These are phyloP conservation scores for Zootermopsis nevadensis DNA, from an alignment of 2,888 invertebrate species.

Conservation along the genomic window DNA sequence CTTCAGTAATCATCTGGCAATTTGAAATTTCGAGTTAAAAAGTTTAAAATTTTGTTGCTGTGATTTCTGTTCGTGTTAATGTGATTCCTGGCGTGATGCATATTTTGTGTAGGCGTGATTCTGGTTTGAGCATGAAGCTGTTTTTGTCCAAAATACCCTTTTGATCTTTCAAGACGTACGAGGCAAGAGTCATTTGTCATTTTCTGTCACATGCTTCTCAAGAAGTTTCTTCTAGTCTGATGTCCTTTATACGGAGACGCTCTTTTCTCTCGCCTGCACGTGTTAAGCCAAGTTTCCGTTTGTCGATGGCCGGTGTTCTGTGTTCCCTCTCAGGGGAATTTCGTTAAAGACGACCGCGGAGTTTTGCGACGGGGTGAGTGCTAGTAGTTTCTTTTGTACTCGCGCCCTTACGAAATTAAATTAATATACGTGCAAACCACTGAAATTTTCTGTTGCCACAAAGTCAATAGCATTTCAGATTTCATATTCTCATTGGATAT, in stretches of 20 bases:
- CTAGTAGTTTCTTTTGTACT: neutral
- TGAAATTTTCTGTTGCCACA: too few relatives aligned
- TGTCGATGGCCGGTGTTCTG: conserved; percentile 24
- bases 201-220: conserved; percentile 17
- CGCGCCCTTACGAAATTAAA: too few relatives aligned
- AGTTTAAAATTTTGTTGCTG: too few relatives aligned
- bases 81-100: neutral
- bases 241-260: conserved; percentile 9
- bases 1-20: too few relatives aligned
- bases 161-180: conserved; percentile 20
- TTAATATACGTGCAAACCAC: too few relatives aligned
- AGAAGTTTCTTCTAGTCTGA: neutral
- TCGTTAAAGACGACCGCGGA: neutral
- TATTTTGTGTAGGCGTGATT: neutral
- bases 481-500: too few relatives aligned
- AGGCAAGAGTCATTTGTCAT: conserved; percentile 31
- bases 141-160: conserved; percentile 17
- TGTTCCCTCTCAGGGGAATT: neutral
- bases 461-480: too few relatives aligned
- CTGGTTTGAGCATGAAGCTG: conserved; percentile 6
- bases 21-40: too few relatives aligned
- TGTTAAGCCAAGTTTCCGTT: conserved; percentile 37
- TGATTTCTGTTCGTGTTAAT: neutral
- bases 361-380: too few relatives aligned
- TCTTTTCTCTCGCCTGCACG: neutral